Evolutionary conservation across 64 coral and sea anemone genomes (phyloP), one percentile per base, ranked within the genome.

Genomic region (Stichodactyla helianthus): DNA sequence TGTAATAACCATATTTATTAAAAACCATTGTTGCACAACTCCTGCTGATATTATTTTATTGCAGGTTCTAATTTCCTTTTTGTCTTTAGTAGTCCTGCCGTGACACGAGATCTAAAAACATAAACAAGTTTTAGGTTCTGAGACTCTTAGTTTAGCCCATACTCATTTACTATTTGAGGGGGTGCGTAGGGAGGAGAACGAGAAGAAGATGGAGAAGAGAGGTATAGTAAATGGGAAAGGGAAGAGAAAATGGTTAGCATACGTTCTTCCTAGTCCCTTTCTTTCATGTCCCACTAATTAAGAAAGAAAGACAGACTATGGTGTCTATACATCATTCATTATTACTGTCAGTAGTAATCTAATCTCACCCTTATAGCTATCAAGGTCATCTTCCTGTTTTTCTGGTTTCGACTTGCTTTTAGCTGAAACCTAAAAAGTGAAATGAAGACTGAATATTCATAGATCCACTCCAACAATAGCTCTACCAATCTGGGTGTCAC

Each of bases 371-470:
- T 95, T 89, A 77, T 95, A 95, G 77, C 94, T 95, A 18, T 86
- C 91, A 50, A 95, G 82, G 80, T 92, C 94, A 62, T 95, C 94
- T 95, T 84, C 74, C 90, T 82, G 84, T 85, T 89, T 92, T 58
- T 76, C 54, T 50, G 77, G 79, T 58, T 61, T 17, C 13, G 18
- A 22, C 1, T 67, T 50, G 18, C 56, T 85, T 28, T 62, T 23
- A 50, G 82, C 54, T 3, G 82, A 64, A 63, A 28, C 28, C 87
- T 83, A 55, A 84, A 67, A 65, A 1, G 19, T 65, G 19, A 44
- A 44, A 44, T 44, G 35, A 44, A 44, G 35, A 44, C 35, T 44
- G 35, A 44, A 44, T 44, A 44, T 44, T 44, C 35, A 44, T 44
- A 44, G 35, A 44, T 44, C 0, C 35, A 44, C 35, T 44, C 35